phyloP scores from a whole-genome alignment of 2,888 invertebrate genomes.

The Hirtodrosophila alboralis region DNA sequence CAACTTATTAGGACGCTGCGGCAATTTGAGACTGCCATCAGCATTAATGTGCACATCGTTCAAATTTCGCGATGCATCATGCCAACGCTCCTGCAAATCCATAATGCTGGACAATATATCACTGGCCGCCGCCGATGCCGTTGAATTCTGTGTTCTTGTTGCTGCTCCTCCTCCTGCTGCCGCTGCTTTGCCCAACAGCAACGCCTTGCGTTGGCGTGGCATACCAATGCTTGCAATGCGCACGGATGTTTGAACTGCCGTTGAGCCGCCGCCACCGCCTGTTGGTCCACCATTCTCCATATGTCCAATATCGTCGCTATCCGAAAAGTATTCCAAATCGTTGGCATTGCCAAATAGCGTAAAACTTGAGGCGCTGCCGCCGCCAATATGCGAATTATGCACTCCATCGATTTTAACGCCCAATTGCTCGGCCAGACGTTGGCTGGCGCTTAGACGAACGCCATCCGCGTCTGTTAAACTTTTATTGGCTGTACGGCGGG shows the following conservation, averaged over 20 bases:
- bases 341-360: constrained; percentile 88
- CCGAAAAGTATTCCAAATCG: constrained; percentile 89
- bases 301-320: constrained; percentile 83
- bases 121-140: constrained; percentile 18
- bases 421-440: constrained; percentile 79
- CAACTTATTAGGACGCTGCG: constrained; percentile 21
- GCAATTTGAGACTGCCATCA: constrained; percentile 87
- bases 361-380: constrained; percentile 83
- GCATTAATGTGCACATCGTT: constrained; percentile 84
- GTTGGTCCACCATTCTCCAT: constrained; percentile 67
- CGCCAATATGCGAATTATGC: constrained; percentile 56
- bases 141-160: constrained; percentile 7
- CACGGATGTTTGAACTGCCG: constrained; percentile 82
- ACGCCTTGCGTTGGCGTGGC: constrained; percentile 73
- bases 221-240: constrained; percentile 75
- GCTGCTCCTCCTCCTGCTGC: constrained; percentile 33
- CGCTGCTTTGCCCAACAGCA: constrained; percentile 71
- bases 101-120: constrained; percentile 90
- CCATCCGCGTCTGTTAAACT: constrained; percentile 8
- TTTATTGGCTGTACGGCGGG: constrained; percentile 21
- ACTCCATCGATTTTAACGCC: constrained; percentile 72
- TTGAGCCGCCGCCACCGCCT: constrained; percentile 82
- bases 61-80: constrained; percentile 86
- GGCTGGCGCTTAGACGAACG: constrained; percentile 74
- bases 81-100: constrained; percentile 89